phyloP scores from a whole-genome alignment of 2,888 invertebrate genomes.

The Aleiodes testaceus region DNA sequence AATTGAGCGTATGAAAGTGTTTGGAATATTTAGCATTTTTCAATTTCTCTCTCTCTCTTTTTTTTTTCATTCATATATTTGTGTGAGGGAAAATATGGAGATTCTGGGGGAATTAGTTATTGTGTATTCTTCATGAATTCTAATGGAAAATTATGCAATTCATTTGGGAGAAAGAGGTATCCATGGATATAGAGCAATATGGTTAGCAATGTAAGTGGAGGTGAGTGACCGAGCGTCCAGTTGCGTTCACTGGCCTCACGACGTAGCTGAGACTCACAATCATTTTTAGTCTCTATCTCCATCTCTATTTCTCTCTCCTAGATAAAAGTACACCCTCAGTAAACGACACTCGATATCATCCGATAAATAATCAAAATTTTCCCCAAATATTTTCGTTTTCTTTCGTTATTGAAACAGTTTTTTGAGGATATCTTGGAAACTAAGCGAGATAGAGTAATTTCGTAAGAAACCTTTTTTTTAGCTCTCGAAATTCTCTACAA shows the following conservation, averaged over 20 bases:
- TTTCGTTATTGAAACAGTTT: too few relatives aligned
- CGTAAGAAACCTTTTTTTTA: too few relatives aligned
- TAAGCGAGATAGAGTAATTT: too few relatives aligned
- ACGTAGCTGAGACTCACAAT: slow-evolving; percentile 43
- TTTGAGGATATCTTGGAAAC: too few relatives aligned
- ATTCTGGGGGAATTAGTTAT: background rate
- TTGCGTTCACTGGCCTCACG: slow-evolving; percentile 72
- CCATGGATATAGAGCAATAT: slow-evolving; percentile 70
- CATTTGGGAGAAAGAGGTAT: slow-evolving; percentile 35
- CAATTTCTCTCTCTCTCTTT: too few relatives aligned
- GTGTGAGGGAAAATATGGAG: background rate
- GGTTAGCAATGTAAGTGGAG: slow-evolving; percentile 61
- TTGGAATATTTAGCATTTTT: slow-evolving; percentile 5
- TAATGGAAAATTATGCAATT: slow-evolving; percentile 1
- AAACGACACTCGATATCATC: background rate
- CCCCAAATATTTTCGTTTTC: too few relatives aligned
- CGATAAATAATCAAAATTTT: too few relatives aligned
- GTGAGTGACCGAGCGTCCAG: slow-evolving; percentile 72
- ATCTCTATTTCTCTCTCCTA: slow-evolving; percentile 26
- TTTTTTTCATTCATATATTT: background rate
- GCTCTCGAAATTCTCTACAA: too few relatives aligned
- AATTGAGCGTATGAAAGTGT: slow-evolving; percentile 18
- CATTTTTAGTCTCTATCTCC: slow-evolving; percentile 35
- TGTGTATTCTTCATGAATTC: background rate
- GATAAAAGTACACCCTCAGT: slow-evolving; percentile 8